phyloP scores from a whole-genome alignment of 2,888 invertebrate genomes.

The Ectemnius continuus region DNA sequence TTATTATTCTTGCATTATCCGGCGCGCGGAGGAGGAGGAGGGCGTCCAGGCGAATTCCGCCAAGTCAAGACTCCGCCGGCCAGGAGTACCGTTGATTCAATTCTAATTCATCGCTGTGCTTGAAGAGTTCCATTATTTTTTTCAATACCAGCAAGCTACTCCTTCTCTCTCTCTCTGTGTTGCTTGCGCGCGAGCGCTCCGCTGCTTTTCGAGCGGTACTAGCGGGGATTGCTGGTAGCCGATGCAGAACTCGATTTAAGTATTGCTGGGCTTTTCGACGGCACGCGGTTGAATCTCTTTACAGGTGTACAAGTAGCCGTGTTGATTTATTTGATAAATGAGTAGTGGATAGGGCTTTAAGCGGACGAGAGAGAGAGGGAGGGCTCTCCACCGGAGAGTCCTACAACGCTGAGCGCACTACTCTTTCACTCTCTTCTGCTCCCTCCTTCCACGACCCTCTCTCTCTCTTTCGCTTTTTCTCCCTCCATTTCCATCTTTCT shows the following conservation, averaged over 20 bases:
- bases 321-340: conserved; percentile 77
- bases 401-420: conserved; percentile 75
- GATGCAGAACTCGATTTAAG: conserved; percentile 43
- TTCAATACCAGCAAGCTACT: too few species aligned
- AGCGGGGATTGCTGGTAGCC: neutral
- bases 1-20: too few species aligned
- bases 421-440: conserved; percentile 67
- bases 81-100: too few species aligned
- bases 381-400: conserved; percentile 76
- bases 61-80: too few species aligned
- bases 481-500: conserved; percentile 33
- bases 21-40: too few species aligned
- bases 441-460: conserved; percentile 22
- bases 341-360: conserved; percentile 73
- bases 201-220: neutral
- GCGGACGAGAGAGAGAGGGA: conserved; percentile 64
- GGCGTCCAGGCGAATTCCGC: too few species aligned
- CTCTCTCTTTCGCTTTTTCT: conserved; percentile 27
- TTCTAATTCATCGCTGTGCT: too few species aligned
- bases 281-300: conserved; percentile 67
- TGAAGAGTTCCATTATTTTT: too few species aligned
- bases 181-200: neutral
- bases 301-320: conserved; percentile 74
- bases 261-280: conserved; percentile 54
- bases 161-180: too few species aligned